These are phyloP conservation scores for Eurystomus gularis DNA, from an alignment of 2,113 vertebrate genomes.

Conservation along the genomic window DNA sequence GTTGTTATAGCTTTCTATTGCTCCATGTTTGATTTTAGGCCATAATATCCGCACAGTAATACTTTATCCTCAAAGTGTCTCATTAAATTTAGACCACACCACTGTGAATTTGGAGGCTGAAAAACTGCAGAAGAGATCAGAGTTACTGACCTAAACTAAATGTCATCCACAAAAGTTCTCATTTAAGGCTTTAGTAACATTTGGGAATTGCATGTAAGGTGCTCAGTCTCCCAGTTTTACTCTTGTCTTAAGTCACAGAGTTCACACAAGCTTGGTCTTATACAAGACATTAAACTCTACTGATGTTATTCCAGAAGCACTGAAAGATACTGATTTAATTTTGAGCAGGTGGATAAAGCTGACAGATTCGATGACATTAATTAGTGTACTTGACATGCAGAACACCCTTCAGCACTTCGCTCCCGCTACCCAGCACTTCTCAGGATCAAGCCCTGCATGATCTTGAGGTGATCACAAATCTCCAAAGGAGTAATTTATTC, in stretches of 20 bases:
- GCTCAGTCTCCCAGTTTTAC: not conserved
- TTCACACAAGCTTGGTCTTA: not conserved
- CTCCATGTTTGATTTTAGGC: not conserved
- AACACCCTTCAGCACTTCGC: not conserved
- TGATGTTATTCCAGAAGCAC: not conserved
- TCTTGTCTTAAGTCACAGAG: not conserved
- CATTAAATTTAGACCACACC: not conserved
- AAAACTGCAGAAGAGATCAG: not conserved
- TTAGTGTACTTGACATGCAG: not conserved
- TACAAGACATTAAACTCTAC: rapidly evolving
- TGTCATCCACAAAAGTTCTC: not conserved
- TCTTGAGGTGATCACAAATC: not conserved
- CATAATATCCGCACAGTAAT: not conserved
- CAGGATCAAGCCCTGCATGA: not conserved
- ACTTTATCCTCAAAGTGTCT: not conserved
- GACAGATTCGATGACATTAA: not conserved
- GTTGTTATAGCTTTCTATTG: not conserved
- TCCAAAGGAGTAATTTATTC: not conserved
- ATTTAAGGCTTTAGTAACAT: not conserved
- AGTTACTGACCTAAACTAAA: not conserved
- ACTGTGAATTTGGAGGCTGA: not conserved
- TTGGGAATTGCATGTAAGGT: not conserved
- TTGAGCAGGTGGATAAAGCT: not conserved
- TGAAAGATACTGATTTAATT: not conserved
- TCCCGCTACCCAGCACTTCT: not conserved